These are phyloP conservation scores for Ia io DNA, from an alignment of 2,113 vertebrate species.

Conservation along the genomic window DNA sequence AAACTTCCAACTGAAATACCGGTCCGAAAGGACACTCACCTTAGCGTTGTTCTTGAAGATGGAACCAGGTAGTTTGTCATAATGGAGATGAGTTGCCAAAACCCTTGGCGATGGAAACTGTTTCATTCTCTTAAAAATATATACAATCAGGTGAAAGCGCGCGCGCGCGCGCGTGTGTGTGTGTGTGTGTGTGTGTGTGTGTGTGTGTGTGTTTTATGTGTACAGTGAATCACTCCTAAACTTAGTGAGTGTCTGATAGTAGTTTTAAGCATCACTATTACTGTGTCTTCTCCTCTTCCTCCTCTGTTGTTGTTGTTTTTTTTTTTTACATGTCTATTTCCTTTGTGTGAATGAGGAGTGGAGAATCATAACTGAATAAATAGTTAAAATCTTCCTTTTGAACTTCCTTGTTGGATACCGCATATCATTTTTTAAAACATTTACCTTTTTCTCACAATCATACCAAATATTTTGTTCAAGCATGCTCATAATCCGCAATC, in stretches of 20 bases:
- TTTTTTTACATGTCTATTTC: slow-evolving; percentile 25
- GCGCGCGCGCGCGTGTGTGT: background rate
- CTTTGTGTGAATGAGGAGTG: background rate
- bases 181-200: background rate
- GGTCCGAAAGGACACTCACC: slow-evolving; percentile 1
- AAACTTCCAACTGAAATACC: background rate
- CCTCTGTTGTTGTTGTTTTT: no score
- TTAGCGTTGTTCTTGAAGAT: slow-evolving; percentile 76
- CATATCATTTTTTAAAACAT: background rate
- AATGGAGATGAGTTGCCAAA: slow-evolving; percentile 78
- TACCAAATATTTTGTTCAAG: background rate
- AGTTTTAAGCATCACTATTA: background rate
- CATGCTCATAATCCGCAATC: background rate
- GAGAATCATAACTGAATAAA: background rate
- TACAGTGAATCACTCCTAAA: background rate
- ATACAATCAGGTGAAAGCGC: slow-evolving; percentile 34
- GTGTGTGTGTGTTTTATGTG: background rate
- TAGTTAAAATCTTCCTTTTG: background rate
- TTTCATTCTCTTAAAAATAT: slow-evolving; percentile 79
- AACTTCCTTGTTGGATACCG: background rate
- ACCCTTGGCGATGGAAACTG: slow-evolving; percentile 78
- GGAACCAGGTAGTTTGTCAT: slow-evolving; percentile 71
- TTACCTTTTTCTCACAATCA: background rate
- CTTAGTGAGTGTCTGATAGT: background rate
- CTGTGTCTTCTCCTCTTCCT: background rate